phyloP scores from a whole-genome alignment of 2,888 invertebrate species.

The Dicyrtoma fusca region DNA sequence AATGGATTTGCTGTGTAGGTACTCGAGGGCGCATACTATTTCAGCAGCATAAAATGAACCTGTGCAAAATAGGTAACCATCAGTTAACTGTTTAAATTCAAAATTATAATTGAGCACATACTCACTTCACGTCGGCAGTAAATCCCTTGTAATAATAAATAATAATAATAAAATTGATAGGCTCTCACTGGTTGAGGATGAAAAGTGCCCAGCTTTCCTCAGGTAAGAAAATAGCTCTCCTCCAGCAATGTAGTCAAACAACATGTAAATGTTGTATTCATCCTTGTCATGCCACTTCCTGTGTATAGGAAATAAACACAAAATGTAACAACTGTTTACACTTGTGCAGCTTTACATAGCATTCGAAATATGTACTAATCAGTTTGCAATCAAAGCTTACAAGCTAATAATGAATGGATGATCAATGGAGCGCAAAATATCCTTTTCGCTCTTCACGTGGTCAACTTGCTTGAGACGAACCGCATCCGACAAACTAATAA shows the following conservation, averaged over 20 bases:
- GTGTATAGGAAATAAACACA: conserved; percentile 50
- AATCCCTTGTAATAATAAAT: background rate
- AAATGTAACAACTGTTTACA: background rate
- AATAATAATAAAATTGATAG: background rate
- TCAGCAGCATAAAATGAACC: conserved; percentile 92
- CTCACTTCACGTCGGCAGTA: background rate
- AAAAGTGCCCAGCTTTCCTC: conserved; percentile 86
- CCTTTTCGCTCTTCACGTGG: conserved; percentile 96
- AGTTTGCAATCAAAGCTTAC: conserved; percentile 72
- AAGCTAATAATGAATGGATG: conserved; percentile 96
- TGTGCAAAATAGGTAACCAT: conserved; percentile 60
- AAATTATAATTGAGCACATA: background rate
- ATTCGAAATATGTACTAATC: background rate
- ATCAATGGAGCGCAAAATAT: conserved; percentile 83
- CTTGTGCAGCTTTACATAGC: too few relatives aligned
- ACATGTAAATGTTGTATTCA: conserved; percentile 90
- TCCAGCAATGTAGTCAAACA: conserved; percentile 94
- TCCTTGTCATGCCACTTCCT: conserved; percentile 93
- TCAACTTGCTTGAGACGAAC: conserved; percentile 94
- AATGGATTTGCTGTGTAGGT: conserved; percentile 84
- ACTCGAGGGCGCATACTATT: conserved; percentile 90
- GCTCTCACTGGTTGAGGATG: conserved; percentile 70
- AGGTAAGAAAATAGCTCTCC: conserved; percentile 97
- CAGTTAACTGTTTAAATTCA: too few relatives aligned
- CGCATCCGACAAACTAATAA: conserved; percentile 89